Conservation (phyloP, 1,140 invertebrate species). For the Planococcus citri region DNA sequence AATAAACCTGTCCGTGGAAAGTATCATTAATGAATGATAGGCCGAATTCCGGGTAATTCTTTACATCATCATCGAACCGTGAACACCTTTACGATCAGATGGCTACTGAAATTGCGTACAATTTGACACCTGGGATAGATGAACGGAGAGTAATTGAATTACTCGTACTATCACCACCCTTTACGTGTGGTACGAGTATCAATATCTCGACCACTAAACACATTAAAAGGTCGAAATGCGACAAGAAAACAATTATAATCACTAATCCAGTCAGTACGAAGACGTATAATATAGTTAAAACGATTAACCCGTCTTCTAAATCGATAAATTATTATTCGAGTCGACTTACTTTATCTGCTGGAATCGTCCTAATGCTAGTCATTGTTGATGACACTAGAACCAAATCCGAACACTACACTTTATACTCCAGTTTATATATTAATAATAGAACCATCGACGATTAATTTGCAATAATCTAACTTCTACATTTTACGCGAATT, state of each 20-base stretch:
- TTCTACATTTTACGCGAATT: neutral
- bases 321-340: neutral
- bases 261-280: neutral
- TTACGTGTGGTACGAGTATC: neutral
- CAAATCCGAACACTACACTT: neutral
- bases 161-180: too few relatives aligned
- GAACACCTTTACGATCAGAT: too few relatives aligned
- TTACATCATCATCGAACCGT: neutral
- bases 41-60: neutral
- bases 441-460: neutral
- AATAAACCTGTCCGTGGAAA: neutral
- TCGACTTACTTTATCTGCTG: conserved; percentile 12
- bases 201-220: neutral
- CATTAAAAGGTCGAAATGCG: neutral
- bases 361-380: conserved; percentile 12
- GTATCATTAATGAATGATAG: neutral
- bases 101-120: too few relatives aligned
- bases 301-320: neutral
- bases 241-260: neutral
- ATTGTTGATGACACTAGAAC: conserved; percentile 4
- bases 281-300: neutral
- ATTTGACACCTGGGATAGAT: neutral
- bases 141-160: too few relatives aligned
- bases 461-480: neutral
- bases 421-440: neutral